Evolutionary conservation across 2,888 invertebrate genomes (phyloP), one percentile per base, ranked within the genome.

Genomic region (Dastarcus helophoroides): DNA sequence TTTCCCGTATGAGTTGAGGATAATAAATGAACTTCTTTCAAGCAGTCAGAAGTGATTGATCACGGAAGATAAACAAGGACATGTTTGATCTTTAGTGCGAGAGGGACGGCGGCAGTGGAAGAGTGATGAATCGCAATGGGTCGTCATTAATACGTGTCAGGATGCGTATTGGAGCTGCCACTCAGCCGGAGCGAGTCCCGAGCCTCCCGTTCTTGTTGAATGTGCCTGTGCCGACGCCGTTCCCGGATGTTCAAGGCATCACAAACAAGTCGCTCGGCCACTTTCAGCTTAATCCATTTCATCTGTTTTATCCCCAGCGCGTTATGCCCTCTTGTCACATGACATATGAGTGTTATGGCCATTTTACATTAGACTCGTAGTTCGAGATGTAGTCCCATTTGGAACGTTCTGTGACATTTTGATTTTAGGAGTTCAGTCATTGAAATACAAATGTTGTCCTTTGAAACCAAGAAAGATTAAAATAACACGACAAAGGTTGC

Each of bases 1-100:
- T 52, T 53, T 52, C 50, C 45, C 51, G 51, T 50, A 53, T 48
- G 51, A 50, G 47, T 44, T 43, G 40, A 39, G 46, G 49, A 52
- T 61, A 60, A 62, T 62, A 62, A 62, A 63, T 62, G 60, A 57
- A 58, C 53, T 59, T 54, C 59, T 61, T 60, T 60, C 58, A 50
- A 57, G 48, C 60, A 60, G 60, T 61, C 61, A 60, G 54, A 56
- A 61, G 60, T 62, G 63, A 62, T 62, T 61, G 60, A 61, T 62
- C 57, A 54, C 56, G 46, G 48, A 48, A 54, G 55, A 57, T 59
- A 60, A 54, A 57, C 56, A 56, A 55, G 57, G 56, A 62, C 54
- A 57, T 56, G 55, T 58, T 59, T 59, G 60, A 61, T 62, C 58
- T 59, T 51, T 51, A 49, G 50, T 39, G 49, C 41, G 41, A 48